Percentiles rank a stretch among this genome's conserved stretches.
Conservation (phyloP, 2,797 vertebrate species). For the Pyrocephalus nanus region DNA sequence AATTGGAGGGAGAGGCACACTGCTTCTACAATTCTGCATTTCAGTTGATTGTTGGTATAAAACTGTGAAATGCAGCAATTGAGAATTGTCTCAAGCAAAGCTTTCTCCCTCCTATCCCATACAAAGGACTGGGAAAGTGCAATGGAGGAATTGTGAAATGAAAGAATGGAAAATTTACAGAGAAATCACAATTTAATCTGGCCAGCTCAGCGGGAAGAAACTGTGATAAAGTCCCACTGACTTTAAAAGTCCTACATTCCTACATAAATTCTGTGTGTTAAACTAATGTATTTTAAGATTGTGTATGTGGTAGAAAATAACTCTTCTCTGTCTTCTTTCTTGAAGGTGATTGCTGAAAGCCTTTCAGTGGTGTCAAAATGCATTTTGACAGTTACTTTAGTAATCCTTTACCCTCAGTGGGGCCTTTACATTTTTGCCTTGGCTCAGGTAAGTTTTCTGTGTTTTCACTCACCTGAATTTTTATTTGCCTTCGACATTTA, state of each 20-base stretch:
- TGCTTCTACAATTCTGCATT: not conserved
- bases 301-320: not conserved
- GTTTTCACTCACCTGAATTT: not conserved
- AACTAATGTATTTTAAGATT: not conserved
- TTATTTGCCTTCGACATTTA: not conserved
- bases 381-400: constrained; percentile 83
- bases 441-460: constrained; percentile 84
- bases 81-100: not conserved
- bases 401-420: constrained; percentile 86
- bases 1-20: not conserved
- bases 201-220: not conserved
- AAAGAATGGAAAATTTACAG: not conserved
- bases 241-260: not conserved
- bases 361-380: constrained; percentile 89
- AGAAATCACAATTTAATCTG: not conserved
- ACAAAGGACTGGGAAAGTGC: not conserved
- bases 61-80: not conserved
- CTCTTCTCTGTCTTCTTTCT: not conserved
- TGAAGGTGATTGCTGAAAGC: constrained; percentile 90
- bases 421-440: constrained; percentile 92
- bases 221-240: not conserved
- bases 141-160: not conserved
- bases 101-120: not conserved
- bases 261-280: not conserved
- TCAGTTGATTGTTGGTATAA: not conserved